Evolutionary conservation across 2,888 invertebrate species (phyloP).

Genomic region (Oxycera nigricornis): DNA sequence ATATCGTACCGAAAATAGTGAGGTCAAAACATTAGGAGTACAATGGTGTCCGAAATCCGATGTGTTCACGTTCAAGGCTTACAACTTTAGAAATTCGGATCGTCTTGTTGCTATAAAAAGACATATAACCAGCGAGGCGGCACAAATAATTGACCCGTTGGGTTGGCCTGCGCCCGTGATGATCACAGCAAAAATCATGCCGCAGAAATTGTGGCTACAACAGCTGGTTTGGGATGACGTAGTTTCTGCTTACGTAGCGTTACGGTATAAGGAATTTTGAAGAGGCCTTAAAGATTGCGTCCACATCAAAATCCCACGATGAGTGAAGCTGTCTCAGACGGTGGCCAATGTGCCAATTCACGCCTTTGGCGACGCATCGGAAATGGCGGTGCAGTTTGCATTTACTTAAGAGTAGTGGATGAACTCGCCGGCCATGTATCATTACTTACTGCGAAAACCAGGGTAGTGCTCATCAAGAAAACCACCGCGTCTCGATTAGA

Average conservation of each 20-base stretch:
- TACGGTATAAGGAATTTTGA: not conserved
- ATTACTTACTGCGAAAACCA: conserved; percentile 3
- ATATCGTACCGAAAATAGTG: not conserved
- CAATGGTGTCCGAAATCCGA: not conserved
- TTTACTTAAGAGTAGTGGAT: not conserved
- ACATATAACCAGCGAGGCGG: not conserved
- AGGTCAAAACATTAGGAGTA: not conserved
- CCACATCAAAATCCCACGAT: not conserved
- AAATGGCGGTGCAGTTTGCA: not conserved
- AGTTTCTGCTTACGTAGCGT: not conserved
- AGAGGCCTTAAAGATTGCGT: not conserved
- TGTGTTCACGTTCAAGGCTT: not conserved
- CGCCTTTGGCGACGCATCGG: conserved; percentile 14
- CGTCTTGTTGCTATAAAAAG: not conserved
- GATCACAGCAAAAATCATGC: not conserved
- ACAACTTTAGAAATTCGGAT: not conserved
- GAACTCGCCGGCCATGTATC: not conserved
- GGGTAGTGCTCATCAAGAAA: conserved; percentile 5
- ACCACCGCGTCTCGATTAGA: not conserved
- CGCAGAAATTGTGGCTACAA: not conserved
- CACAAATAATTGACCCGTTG: not conserved
- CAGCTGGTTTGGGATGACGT: not conserved
- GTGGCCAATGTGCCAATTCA: not conserved
- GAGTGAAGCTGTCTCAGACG: not conserved
- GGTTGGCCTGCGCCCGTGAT: not conserved